Conservation (phyloP, 2,888 invertebrate species). For the Cephus nigrinus region DNA sequence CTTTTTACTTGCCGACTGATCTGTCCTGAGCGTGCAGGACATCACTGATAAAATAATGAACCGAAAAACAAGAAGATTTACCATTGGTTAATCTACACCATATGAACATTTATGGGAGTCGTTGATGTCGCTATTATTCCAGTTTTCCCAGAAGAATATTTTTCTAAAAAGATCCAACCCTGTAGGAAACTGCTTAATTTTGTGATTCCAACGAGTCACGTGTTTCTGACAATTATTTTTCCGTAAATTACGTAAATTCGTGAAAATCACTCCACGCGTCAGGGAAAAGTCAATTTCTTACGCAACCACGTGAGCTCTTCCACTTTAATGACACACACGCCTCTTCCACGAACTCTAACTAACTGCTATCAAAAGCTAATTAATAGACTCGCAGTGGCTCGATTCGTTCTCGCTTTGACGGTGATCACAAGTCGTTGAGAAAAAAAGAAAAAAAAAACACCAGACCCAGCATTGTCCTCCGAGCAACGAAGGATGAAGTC, state of each 20-base stretch:
- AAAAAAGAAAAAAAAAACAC: background rate
- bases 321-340: background rate
- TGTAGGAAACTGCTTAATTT: background rate
- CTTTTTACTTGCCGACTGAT: conserved; percentile 10
- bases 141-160: background rate
- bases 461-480: background rate
- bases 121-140: background rate
- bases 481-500: conserved; percentile 5
- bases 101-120: background rate
- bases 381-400: background rate
- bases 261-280: background rate
- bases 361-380: background rate
- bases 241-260: background rate
- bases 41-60: background rate
- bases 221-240: no score
- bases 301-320: background rate
- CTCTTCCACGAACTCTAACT: background rate
- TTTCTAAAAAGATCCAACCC: no score
- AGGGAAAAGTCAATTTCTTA: background rate
- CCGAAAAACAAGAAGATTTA: background rate
- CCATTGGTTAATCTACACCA: background rate
- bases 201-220: no score
- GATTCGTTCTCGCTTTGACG: conserved; percentile 1
- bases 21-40: background rate
- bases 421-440: background rate